Percentiles rank a stretch among this genome's conserved stretches.
Conservation (phyloP, 2,797 vertebrate species). For the Rhinatrema bivittatum region DNA sequence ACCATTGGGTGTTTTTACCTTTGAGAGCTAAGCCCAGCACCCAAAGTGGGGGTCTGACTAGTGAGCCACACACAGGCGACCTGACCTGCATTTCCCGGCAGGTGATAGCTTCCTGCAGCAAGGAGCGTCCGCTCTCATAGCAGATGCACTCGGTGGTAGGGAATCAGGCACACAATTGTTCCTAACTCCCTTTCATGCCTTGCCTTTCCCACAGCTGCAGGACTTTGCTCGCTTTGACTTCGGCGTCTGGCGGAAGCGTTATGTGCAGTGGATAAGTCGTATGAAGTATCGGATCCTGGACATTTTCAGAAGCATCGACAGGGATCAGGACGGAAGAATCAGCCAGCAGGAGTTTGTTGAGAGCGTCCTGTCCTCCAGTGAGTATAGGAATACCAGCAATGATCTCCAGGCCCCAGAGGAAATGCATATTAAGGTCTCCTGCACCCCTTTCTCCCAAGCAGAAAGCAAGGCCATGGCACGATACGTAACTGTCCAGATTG, state of each 20-base stretch:
- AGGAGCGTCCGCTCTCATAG: too few relatives aligned
- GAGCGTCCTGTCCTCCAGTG: slow-evolving; percentile 68
- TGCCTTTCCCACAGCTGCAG: slow-evolving; percentile 70
- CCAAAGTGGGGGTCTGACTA: too few relatives aligned
- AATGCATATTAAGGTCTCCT: too few relatives aligned
- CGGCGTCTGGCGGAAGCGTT: slow-evolving; percentile 65
- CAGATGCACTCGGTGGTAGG: too few relatives aligned
- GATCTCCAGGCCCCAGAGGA: too few relatives aligned
- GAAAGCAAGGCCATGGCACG: too few relatives aligned
- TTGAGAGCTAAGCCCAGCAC: too few relatives aligned
- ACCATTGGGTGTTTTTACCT: background rate
- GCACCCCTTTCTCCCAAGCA: too few relatives aligned
- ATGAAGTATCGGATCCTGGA: slow-evolving; percentile 70
- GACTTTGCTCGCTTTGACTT: slow-evolving; percentile 74
- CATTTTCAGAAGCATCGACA: slow-evolving; percentile 68
- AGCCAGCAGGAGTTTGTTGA: slow-evolving; percentile 69
- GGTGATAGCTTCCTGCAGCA: accelerated
- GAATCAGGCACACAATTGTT: too few relatives aligned
- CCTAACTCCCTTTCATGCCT: too few relatives aligned
- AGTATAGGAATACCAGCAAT: slow-evolving; percentile 4
- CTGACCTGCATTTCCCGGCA: too few relatives aligned
- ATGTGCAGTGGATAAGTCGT: slow-evolving; percentile 72
- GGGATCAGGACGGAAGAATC: slow-evolving; percentile 71
- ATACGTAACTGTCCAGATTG: too few relatives aligned
- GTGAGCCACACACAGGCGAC: background rate